Evolutionary conservation across 2,113 vertebrate species (phyloP).

Genomic region (Charadrius vociferus): DNA sequence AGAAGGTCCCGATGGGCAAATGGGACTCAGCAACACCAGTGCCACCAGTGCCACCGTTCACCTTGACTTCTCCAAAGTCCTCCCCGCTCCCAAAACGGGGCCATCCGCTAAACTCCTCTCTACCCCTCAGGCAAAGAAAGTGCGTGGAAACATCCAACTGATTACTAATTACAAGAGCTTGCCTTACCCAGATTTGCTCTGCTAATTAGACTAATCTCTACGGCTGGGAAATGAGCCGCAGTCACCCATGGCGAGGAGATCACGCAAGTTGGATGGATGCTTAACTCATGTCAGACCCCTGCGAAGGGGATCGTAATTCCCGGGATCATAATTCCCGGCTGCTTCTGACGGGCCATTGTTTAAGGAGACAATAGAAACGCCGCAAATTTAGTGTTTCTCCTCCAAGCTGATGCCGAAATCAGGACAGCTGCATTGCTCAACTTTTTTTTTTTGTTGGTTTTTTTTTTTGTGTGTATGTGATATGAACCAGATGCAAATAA

Average conservation of each 20-base stretch:
- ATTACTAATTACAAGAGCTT: constrained; percentile 40
- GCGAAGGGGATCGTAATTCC: background rate
- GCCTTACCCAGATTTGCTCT: constrained; percentile 34
- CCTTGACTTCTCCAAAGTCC: background rate
- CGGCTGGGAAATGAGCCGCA: background rate
- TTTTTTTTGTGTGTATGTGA: background rate
- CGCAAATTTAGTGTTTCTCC: background rate
- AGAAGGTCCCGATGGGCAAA: background rate
- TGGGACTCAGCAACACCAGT: rapidly evolving
- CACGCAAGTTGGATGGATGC: background rate
- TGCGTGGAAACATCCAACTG: background rate
- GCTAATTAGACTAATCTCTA: constrained; percentile 55
- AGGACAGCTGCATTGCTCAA: constrained; percentile 53
- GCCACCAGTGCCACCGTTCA: background rate
- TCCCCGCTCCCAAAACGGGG: background rate
- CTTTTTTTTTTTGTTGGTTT: background rate
- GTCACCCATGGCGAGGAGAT: background rate
- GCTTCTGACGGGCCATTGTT: background rate
- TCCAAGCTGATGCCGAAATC: background rate
- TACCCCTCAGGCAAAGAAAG: background rate
- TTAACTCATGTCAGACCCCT: background rate
- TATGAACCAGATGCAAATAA: constrained; percentile 45
- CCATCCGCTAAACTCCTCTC: background rate
- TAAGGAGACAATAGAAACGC: background rate
- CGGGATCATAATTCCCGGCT: rapidly evolving